Base-by-base conservation (phyloP, 2,113 vertebrate genomes). In the Ochotona curzoniae region DNA sequence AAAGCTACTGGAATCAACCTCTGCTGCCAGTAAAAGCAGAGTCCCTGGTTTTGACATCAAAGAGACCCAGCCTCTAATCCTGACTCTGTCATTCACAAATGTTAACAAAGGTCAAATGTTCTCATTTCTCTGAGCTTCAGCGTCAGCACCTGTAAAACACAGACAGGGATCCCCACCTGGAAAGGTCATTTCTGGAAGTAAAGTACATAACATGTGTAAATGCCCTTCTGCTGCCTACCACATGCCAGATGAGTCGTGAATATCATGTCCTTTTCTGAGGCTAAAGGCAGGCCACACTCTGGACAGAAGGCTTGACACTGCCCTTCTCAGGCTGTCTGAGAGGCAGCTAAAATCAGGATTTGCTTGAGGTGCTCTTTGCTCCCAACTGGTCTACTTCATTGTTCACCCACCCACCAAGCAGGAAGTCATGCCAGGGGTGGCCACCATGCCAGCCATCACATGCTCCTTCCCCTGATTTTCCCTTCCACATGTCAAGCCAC, bases 371-470 rank as follows among this genome's bases (percentile, higher is more conserved):
- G 6, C 69, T 61, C 76, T 61, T n/a, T 14, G 26, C 61, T 49
- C 4, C 21, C 21, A 11, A 20, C 15, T 26, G 1, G 8, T 64
- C 70, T 32, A 15, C 49, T 15, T 51, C 32, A 26, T 25, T 28
- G 23, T 60, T 28, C 66, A 49, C 0, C 49, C 2, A 0, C 17
- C 35, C 66, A n/a, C 30, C n/a, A 0, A 0, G 11, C 13, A 1
- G 32, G 73, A 94, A 63, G 10, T 54, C 38, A 1, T 21, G 28
- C 25, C 20, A 17, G 2, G 51, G 51, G 28, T 21, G 4, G 35
- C 4, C n/a, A 69, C 63, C 84, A 51, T 61, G n/a, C 54, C 18
- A 2, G 18, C 25, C 51, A 12, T 25, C 38, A 13, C 14, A 35
- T 3, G 10, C 44, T 76, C 51, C 1, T 54, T 54, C 13, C 23